A percentile compares a stretch with the other conserved stretches of the same genome.
Evolutionary conservation across 2,797 vertebrate genomes (phyloP).

Genomic region (Sternarchorhynchus goeldii): DNA sequence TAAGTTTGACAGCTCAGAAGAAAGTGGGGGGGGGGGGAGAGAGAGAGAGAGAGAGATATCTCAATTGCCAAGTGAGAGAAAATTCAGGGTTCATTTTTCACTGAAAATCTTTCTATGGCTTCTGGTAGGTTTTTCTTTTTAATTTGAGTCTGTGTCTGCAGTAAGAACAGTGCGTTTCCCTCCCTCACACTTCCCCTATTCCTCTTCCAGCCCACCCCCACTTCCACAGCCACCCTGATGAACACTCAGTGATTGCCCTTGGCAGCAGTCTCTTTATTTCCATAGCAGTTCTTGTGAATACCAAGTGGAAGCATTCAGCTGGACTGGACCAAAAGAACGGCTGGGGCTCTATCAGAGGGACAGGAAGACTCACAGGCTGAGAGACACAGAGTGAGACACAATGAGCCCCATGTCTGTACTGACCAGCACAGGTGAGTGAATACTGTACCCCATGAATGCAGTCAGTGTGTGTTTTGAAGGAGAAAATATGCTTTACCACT

Average conservation of each 20-base stretch:
- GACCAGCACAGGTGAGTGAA: too few species aligned
- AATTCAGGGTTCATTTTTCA: constrained; percentile 30
- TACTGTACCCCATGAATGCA: neutral
- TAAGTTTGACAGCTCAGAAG: constrained; percentile 48
- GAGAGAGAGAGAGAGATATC: neutral
- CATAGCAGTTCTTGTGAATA: constrained; percentile 39
- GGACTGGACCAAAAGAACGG: constrained; percentile 28
- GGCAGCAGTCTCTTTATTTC: constrained; percentile 44
- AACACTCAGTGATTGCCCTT: constrained; percentile 52
- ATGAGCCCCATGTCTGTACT: too few species aligned
- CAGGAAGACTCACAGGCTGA: neutral
- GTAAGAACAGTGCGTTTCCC: constrained; percentile 46
- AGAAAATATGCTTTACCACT: neutral
- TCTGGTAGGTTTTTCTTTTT: constrained; percentile 56
- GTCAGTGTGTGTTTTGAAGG: too few species aligned
- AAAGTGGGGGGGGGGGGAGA: constrained; percentile 5
- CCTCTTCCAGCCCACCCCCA: neutral
- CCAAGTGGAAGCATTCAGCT: constrained; percentile 38
- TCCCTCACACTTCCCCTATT: constrained; percentile 18
- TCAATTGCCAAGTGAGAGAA: constrained; percentile 22
- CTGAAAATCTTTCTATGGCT: constrained; percentile 48
- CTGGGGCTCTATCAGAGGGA: constrained; percentile 15
- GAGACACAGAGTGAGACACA: constrained; percentile 16
- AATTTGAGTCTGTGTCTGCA: constrained; percentile 46
- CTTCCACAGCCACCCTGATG: constrained; percentile 11